Evolutionary conservation across 2,888 invertebrate species (phyloP).

Genomic region (Pammene fasciana): DNA sequence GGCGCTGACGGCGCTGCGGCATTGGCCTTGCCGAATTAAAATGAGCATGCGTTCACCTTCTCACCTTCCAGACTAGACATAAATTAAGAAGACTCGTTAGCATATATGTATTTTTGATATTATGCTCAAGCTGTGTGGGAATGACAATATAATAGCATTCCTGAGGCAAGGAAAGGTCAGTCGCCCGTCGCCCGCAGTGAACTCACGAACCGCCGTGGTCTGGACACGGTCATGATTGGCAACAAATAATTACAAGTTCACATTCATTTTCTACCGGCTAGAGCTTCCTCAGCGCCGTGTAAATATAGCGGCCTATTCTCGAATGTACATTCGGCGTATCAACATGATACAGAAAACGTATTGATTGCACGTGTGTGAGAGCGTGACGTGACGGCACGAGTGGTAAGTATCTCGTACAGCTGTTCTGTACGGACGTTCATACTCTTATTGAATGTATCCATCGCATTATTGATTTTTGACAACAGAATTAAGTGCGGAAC

Average conservation of each 20-base stretch:
- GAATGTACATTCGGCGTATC: neutral
- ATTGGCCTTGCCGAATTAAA: constrained; percentile 13
- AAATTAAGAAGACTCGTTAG: constrained; percentile 32
- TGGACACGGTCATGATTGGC: constrained; percentile 29
- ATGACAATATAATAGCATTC: constrained; percentile 67
- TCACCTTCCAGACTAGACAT: constrained; percentile 34
- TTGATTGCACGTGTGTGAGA: neutral
- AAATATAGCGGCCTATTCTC: constrained; percentile 9
- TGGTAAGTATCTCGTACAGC: no score
- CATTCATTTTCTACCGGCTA: constrained; percentile 25
- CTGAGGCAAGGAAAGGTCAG: constrained; percentile 63
- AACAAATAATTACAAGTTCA: constrained; percentile 34
- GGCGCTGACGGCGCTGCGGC: neutral
- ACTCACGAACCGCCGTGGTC: constrained; percentile 44
- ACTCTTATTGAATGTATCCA: no score
- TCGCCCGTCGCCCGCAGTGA: constrained; percentile 58
- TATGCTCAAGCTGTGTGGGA: constrained; percentile 57
- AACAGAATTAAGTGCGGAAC: no score
- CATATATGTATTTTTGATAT: constrained; percentile 26
- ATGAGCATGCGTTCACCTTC: constrained; percentile 23
- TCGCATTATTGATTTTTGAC: no score
- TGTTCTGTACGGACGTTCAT: no score
- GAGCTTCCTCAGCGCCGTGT: neutral
- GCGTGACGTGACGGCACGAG: no score
- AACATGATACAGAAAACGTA: neutral